These are phyloP conservation scores for Pangasius macronema DNA, from an alignment of 2,797 vertebrate species.

Conservation along the genomic window DNA sequence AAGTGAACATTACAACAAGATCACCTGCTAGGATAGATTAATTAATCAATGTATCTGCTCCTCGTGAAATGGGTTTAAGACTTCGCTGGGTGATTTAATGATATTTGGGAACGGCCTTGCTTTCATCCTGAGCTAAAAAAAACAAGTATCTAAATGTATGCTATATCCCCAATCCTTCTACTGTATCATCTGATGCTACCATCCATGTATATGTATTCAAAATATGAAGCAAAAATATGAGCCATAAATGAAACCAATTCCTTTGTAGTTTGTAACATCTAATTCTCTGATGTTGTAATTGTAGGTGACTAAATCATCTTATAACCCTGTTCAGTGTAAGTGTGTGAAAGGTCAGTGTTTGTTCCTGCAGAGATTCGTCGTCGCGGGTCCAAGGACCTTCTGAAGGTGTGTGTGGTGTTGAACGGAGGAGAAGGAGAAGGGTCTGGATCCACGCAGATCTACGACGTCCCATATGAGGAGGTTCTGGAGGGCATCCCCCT, in stretches of 20 bases:
- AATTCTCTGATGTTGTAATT: neutral
- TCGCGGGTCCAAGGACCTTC: constrained; percentile 89
- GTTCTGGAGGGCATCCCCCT: constrained; percentile 77
- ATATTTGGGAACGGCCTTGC: neutral
- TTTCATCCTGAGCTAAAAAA: neutral
- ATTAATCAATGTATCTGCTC: neutral
- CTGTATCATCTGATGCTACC: neutral
- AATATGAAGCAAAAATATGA: neutral
- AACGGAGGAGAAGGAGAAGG: constrained; percentile 73
- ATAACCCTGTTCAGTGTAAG: neutral
- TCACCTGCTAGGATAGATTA: neutral
- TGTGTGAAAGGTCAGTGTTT: constrained; percentile 7
- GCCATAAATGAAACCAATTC: neutral
- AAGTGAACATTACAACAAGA: neutral
- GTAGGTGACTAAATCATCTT: neutral
- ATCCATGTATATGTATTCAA: neutral
- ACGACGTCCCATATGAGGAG: constrained; percentile 88
- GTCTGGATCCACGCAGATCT: constrained; percentile 80
- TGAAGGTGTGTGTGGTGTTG: constrained; percentile 87
- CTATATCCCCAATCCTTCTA: neutral
- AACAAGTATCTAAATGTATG: neutral
- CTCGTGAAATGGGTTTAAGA: neutral
- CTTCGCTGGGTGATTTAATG: neutral
- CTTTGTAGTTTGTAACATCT: neutral
- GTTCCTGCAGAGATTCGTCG: constrained; percentile 83